A percentile compares a stretch with the other conserved stretches of the same genome.
Evolutionary conservation across 2,888 invertebrate species (phyloP).

Genomic region (Drosophila mimica): DNA sequence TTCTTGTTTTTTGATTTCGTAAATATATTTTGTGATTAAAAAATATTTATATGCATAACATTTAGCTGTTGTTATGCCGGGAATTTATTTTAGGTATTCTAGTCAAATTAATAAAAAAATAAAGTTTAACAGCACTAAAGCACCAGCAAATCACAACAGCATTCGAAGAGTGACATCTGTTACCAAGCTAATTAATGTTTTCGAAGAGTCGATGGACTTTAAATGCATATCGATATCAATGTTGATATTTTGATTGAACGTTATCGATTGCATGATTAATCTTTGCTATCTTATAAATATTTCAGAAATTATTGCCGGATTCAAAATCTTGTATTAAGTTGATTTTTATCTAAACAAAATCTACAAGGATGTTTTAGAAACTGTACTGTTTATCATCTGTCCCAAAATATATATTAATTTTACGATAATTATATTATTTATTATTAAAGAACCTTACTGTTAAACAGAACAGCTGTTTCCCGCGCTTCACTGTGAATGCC

Average conservation of each 20-base stretch:
- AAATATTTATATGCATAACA: not conserved
- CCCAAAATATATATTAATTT: not conserved
- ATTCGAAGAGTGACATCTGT: not conserved
- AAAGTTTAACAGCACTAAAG: not conserved
- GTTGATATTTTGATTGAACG: not conserved
- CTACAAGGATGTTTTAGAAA: not conserved
- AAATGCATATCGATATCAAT: not conserved
- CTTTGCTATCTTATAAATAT: not conserved
- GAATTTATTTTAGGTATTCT: not conserved
- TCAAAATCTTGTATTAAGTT: not conserved
- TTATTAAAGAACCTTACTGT: not conserved
- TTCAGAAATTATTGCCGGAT: not conserved
- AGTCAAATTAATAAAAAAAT: not conserved
- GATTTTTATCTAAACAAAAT: not conserved
- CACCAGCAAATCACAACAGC: not conserved
- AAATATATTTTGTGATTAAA: not conserved
- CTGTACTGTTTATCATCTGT: not conserved
- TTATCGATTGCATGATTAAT: not conserved
- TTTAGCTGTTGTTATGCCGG: not conserved
- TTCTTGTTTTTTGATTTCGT: not conserved
- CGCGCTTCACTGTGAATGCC: constrained; percentile 42
- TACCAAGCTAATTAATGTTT: not conserved
- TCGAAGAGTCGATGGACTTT: not conserved
- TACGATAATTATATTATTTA: not conserved
- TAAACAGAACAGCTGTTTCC: constrained; percentile 36